Evolutionary conservation across 1,140 invertebrate genomes (phyloP).

Genomic region (Apocrypta bakeri): DNA sequence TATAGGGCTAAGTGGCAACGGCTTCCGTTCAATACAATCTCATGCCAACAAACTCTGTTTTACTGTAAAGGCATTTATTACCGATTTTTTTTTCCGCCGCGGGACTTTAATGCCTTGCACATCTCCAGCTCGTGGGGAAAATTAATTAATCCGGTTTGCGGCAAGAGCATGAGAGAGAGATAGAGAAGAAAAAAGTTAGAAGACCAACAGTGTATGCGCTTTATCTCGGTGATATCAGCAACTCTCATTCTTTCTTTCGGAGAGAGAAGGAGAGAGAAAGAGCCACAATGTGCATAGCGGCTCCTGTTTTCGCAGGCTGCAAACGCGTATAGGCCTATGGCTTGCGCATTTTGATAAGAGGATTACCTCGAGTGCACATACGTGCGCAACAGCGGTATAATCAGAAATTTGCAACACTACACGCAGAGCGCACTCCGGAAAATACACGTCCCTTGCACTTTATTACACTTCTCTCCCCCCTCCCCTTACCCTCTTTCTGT

Average conservation of each 20-base stretch:
- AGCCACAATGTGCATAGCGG: constrained; percentile 26
- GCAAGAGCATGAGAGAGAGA: background rate
- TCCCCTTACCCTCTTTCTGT: no score
- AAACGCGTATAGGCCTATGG: background rate
- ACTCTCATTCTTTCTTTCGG: background rate
- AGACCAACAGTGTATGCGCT: background rate
- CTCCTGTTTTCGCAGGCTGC: constrained; percentile 43
- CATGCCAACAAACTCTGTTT: constrained; percentile 16
- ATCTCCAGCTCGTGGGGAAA: constrained; percentile 29
- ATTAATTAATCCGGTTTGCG: constrained; percentile 50
- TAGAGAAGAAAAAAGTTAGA: background rate
- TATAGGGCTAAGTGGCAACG: constrained; percentile 27
- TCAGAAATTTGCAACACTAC: constrained; percentile 32
- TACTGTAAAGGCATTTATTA: constrained; percentile 47
- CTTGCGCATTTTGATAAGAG: constrained; percentile 43
- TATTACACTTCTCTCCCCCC: background rate
- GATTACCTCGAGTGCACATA: background rate
- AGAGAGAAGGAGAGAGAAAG: background rate
- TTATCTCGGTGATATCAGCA: constrained; percentile 43
- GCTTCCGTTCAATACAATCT: constrained; percentile 37
- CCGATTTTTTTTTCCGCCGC: constrained; percentile 8
- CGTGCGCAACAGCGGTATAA: background rate
- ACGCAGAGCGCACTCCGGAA: background rate
- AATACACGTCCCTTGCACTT: background rate
- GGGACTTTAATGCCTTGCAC: constrained; percentile 35